Conservation (phyloP, 64 coral and sea anemone species). For the Orbicella faveolata region DNA sequence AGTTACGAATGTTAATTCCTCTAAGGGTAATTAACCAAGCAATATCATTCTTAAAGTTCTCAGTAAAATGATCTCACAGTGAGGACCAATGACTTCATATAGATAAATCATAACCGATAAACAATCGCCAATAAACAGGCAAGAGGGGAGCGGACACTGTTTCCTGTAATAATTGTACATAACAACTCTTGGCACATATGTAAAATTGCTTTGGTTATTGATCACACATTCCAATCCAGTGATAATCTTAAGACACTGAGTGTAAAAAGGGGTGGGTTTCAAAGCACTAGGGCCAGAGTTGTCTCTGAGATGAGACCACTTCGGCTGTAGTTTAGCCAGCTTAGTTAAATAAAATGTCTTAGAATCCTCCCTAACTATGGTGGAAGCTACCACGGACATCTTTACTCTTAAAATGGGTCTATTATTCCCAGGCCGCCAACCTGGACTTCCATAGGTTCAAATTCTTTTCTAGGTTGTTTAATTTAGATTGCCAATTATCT, state of each 20-base stretch:
- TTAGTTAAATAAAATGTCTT: background rate
- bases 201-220: background rate
- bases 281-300: background rate
- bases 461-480: background rate
- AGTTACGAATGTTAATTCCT: background rate
- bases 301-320: background rate
- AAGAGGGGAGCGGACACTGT: background rate
- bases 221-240: background rate
- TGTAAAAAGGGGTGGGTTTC: background rate
- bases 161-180: background rate
- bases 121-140: background rate
- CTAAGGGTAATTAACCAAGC: background rate
- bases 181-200: background rate
- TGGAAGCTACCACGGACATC: background rate
- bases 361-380: background rate
- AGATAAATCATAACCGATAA: background rate
- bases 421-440: constrained; percentile 24
- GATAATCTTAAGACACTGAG: background rate
- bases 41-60: constrained; percentile 8
- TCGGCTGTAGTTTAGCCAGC: background rate
- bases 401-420: background rate
- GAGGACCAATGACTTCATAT: background rate
- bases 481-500: background rate
- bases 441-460: constrained; percentile 19
- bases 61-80: background rate